Base-by-base conservation (phyloP, 1,140 invertebrate species). In the Drosophila arizonae region DNA sequence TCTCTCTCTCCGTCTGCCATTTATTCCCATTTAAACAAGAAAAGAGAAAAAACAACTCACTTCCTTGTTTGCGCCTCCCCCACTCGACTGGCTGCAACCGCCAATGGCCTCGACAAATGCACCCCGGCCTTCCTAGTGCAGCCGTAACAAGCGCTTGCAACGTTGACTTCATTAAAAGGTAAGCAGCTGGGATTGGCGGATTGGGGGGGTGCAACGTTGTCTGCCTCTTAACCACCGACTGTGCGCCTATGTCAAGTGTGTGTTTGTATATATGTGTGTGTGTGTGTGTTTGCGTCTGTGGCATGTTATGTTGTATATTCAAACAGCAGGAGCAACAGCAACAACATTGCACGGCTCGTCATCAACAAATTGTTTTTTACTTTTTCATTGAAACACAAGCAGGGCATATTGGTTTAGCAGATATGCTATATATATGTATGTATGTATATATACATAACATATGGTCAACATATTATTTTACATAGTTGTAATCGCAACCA, bases 61-160 rank as follows among this genome's bases (percentile, higher is more conserved):
- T 88, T 87, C 82, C 82, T 87, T 88, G 79, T 87, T 87, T 88
- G 84, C 79, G 55, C 61, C 68, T 58, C 70, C 54, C 76, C 30
- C 60, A 28, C 6, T 6, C 2, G 9, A 56, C 17, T n/a, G 2
- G 11, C 15, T 13, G 46, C 45, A 50, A 26, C 46, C 24, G 30
- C 58, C 67, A 56, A 41, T 56, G 80, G 78, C 80, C 80, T 84
- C 80, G 76, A 84, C 78, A 76, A 36, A 15, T 17, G n/a, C 51
- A 62, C 68, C 69, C 50, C 80, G 76, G 72, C 74, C 81, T 81
- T 81, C 77, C 81, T 86, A 77, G 62, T 73, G 62, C 55, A 54
- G 58, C 64, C 74, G 48, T 70, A 58, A 15, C 41, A 26, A 36
- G 6, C 36, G 63, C 63, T 72, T 58, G 63, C 43, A 55, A 55